These are phyloP conservation scores for Astreopora myriophthalma DNA, from an alignment of 64 coral and sea anemone species.

Conservation along the genomic window DNA sequence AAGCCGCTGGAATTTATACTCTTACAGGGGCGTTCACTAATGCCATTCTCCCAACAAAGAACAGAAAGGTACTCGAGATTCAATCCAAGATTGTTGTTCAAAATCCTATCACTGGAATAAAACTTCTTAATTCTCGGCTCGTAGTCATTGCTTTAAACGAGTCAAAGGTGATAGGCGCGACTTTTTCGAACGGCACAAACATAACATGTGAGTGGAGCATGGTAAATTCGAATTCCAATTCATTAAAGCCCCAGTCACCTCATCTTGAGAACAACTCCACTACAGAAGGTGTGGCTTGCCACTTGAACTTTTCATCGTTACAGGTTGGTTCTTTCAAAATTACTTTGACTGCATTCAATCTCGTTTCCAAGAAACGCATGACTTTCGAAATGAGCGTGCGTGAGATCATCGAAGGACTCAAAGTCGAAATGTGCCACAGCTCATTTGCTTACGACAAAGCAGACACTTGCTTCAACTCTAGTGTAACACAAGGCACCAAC, in stretches of 20 bases:
- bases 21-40: neutral
- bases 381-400: neutral
- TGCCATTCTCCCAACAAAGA: neutral
- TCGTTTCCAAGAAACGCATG: neutral
- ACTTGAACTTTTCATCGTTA: neutral
- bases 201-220: slow-evolving; percentile 26
- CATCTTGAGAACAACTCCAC: neutral
- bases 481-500: neutral
- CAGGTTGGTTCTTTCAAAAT: neutral
- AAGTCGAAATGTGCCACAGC: neutral
- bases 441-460: slow-evolving; percentile 47
- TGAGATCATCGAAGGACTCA: neutral
- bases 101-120: neutral
- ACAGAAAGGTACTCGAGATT: neutral
- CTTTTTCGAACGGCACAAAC: slow-evolving; percentile 4
- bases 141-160: slow-evolving; percentile 10
- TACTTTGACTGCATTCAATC: neutral
- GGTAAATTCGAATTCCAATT: neutral
- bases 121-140: too few species aligned
- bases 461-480: neutral
- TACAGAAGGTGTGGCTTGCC: neutral
- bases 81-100: neutral
- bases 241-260: neutral
- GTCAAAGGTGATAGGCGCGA: neutral
- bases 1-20: neutral